Evolutionary conservation across 2,113 vertebrate genomes (phyloP).

Genomic region (Hippoglossus stenolepis): DNA sequence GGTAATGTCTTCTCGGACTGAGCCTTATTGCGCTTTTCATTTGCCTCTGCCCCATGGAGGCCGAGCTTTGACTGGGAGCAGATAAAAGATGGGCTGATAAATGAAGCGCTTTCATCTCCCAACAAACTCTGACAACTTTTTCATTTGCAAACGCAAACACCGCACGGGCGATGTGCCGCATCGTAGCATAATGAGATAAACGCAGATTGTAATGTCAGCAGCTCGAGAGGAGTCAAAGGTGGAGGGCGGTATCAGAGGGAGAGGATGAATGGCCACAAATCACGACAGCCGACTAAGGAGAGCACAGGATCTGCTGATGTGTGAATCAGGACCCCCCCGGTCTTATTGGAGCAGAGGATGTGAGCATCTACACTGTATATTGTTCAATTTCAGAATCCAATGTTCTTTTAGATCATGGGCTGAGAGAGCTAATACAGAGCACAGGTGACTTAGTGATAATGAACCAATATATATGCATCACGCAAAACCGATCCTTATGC

Average conservation of each 20-base stretch:
- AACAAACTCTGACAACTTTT: conserved; percentile 62
- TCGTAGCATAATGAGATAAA: conserved; percentile 55
- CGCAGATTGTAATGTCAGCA: conserved; percentile 48
- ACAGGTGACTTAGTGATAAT: conserved; percentile 80
- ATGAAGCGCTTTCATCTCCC: conserved; percentile 72
- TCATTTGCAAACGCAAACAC: conserved; percentile 62
- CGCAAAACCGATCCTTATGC: conserved; percentile 68
- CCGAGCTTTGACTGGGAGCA: conserved; percentile 51
- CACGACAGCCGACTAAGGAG: conserved; percentile 50
- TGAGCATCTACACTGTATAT: conserved; percentile 59
- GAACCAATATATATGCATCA: conserved; percentile 83
- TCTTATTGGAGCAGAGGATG: conserved; percentile 23
- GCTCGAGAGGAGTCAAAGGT: conserved; percentile 46
- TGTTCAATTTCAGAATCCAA: conserved; percentile 70
- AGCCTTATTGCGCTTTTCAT: conserved; percentile 64
- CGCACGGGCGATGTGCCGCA: conserved; percentile 48
- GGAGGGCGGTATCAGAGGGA: conserved; percentile 42
- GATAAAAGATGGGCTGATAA: conserved; percentile 75
- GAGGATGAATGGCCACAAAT: conserved; percentile 39
- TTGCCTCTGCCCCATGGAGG: conserved; percentile 65
- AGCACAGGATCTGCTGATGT: background rate
- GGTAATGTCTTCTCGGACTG: conserved; percentile 71
- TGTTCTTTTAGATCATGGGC: conserved; percentile 72
- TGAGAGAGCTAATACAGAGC: conserved; percentile 60
- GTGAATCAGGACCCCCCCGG: background rate